phyloP scores from a whole-genome alignment of 1,140 invertebrate species.

The Drosophila suzukii region DNA sequence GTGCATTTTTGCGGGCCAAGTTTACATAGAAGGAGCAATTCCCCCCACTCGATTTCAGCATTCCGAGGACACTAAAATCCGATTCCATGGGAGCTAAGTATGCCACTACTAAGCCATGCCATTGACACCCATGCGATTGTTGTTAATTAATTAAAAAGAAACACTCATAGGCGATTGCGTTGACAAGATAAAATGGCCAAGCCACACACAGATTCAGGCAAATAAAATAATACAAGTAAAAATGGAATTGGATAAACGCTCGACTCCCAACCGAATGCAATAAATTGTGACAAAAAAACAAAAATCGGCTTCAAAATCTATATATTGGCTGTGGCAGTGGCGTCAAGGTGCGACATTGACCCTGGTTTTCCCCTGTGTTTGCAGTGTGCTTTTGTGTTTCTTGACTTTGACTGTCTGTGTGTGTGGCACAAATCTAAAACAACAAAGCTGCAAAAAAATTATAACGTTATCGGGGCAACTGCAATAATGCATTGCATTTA shows the following conservation, averaged over 20 bases:
- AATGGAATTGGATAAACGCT: slow-evolving; percentile 20
- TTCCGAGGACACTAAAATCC: slow-evolving; percentile 29
- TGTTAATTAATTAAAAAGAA: slow-evolving; percentile 75
- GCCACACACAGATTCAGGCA: slow-evolving; percentile 45
- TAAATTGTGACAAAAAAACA: slow-evolving; percentile 73
- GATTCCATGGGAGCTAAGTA: slow-evolving; percentile 29
- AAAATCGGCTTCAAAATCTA: slow-evolving; percentile 49
- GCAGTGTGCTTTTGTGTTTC: slow-evolving; percentile 10
- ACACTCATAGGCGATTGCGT: slow-evolving; percentile 78
- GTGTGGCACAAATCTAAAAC: slow-evolving; percentile 67
- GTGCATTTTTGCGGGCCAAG: slow-evolving; percentile 11
- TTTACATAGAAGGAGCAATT: slow-evolving; percentile 11
- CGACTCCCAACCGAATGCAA: slow-evolving; percentile 53
- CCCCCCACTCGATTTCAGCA: slow-evolving; percentile 41
- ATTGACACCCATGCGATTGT: slow-evolving; percentile 78
- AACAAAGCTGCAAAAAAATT: slow-evolving; percentile 24
- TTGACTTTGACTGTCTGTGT: slow-evolving; percentile 23
- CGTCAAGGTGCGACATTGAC: slow-evolving; percentile 80
- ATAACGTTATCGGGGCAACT: slow-evolving; percentile 54
- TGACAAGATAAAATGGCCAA: slow-evolving; percentile 75
- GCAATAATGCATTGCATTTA: slow-evolving; percentile 73
- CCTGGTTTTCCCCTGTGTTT: slow-evolving; percentile 42
- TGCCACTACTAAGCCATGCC: slow-evolving; percentile 47
- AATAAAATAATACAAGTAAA: slow-evolving; percentile 44
- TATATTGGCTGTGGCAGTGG: slow-evolving; percentile 60